phyloP scores from a whole-genome alignment of 2,113 vertebrate species.

The Gymnorhina tibicen region DNA sequence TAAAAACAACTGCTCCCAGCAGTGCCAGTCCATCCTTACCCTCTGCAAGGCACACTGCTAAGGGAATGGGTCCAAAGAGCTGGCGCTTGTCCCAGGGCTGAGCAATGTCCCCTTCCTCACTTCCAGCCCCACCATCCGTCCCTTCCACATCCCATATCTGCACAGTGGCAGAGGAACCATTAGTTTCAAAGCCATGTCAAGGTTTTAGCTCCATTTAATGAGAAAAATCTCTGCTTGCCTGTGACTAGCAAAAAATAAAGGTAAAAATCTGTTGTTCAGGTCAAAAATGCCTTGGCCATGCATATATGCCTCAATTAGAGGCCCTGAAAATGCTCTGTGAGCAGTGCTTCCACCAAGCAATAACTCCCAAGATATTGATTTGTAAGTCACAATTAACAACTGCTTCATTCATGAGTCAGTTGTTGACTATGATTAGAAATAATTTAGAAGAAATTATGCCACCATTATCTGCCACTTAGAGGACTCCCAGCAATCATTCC shows the following conservation, averaged over 20 bases:
- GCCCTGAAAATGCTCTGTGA: not conserved
- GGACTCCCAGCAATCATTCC: constrained; percentile 4
- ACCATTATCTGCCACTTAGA: constrained; percentile 48
- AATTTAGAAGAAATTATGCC: constrained; percentile 52
- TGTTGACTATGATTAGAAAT: constrained; percentile 50
- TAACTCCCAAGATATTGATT: constrained; percentile 41
- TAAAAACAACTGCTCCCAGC: not conserved
- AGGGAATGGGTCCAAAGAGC: not conserved
- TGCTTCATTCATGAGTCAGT: constrained; percentile 29
- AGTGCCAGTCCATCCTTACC: not conserved
- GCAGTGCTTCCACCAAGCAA: not conserved
- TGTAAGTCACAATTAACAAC: constrained; percentile 50
- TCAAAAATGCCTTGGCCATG: not conserved
- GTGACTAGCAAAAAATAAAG: not conserved
- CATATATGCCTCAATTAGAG: not conserved
- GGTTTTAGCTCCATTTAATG: not conserved
- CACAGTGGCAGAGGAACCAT: not conserved
- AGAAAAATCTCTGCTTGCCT: not conserved
- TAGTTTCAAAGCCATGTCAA: not conserved
- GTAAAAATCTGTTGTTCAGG: not conserved
- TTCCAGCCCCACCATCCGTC: rapidly evolving
- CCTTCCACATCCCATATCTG: not conserved
- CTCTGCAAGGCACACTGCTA: not conserved
- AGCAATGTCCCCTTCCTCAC: not conserved
- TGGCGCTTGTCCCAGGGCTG: not conserved